These are phyloP conservation scores for Polydrusus pterygomalis DNA, from an alignment of 2,888 invertebrate species.

Conservation along the genomic window DNA sequence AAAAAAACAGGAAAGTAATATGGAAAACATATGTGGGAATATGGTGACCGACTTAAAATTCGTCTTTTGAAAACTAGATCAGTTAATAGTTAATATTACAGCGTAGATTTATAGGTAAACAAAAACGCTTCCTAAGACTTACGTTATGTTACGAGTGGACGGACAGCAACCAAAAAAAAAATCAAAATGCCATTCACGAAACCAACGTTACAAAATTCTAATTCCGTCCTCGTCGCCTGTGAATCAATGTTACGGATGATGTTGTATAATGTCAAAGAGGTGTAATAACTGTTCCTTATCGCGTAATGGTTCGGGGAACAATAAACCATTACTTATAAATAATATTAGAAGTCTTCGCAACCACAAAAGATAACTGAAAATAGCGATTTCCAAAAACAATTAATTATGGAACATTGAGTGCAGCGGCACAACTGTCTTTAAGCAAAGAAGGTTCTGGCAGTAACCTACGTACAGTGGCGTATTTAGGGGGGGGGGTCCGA, in stretches of 20 bases:
- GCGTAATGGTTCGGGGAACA: constrained; percentile 54
- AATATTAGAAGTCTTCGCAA: constrained; percentile 44
- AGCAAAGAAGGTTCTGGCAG: no score
- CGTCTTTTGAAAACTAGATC: background rate
- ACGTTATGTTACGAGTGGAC: no score
- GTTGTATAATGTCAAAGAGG: constrained; percentile 56
- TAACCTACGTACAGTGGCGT: no score
- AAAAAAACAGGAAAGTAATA: constrained; percentile 23
- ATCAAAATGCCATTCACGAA: constrained; percentile 20
- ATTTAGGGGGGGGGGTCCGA: no score
- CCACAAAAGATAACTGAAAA: background rate
- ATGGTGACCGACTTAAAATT: background rate
- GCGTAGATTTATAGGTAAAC: no score
- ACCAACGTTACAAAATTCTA: constrained; percentile 35
- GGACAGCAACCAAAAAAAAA: background rate
- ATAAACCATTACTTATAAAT: constrained; percentile 52
- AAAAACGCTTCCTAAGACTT: no score
- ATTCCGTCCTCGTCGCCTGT: constrained; percentile 26
- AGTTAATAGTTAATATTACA: no score
- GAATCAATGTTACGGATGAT: constrained; percentile 51
- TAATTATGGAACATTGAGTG: no score
- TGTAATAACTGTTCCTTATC: constrained; percentile 55
- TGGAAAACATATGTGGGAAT: constrained; percentile 25
- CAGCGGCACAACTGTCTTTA: no score
- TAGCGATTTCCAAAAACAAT: no score